These are phyloP conservation scores for Rhyacophila evoluta DNA, from an alignment of 2,888 invertebrate species.

Conservation along the genomic window DNA sequence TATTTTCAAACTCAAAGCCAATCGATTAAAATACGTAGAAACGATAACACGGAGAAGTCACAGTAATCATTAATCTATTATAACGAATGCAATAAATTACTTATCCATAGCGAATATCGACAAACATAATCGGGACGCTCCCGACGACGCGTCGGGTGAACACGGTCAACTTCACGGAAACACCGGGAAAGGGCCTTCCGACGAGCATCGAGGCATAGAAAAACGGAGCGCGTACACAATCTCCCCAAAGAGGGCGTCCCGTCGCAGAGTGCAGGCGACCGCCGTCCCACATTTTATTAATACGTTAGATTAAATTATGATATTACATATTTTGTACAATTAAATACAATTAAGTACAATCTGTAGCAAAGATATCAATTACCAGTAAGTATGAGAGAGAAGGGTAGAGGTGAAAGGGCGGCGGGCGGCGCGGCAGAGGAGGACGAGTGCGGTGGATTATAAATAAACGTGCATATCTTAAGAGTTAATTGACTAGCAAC, in stretches of 20 bases:
- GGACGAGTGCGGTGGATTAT: slow-evolving; percentile 72
- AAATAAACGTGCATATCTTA: slow-evolving; percentile 73
- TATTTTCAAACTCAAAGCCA: slow-evolving; percentile 24
- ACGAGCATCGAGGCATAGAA: background rate
- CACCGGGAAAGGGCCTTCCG: background rate
- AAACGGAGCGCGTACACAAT: slow-evolving; percentile 23
- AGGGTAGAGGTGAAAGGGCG: slow-evolving; percentile 48
- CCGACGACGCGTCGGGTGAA: background rate
- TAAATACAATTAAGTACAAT: slow-evolving; percentile 78
- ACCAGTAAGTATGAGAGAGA: slow-evolving; percentile 65
- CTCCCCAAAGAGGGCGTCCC: slow-evolving; percentile 26
- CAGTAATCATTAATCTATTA: slow-evolving; percentile 22
- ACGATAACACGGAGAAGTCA: slow-evolving; percentile 22
- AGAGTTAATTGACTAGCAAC: slow-evolving; percentile 68
- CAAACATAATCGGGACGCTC: background rate
- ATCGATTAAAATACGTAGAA: slow-evolving; percentile 6
- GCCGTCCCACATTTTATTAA: slow-evolving; percentile 12
- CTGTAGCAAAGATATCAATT: slow-evolving; percentile 77
- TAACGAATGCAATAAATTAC: slow-evolving; percentile 22
- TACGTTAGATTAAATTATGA: slow-evolving; percentile 60
- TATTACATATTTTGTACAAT: slow-evolving; percentile 78
- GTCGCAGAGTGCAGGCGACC: slow-evolving; percentile 25
- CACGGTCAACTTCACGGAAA: background rate
- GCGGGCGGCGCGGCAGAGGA: slow-evolving; percentile 38
- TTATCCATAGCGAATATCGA: slow-evolving; percentile 14